Base-by-base conservation (phyloP, 2,113 vertebrate species). In the Osmerus eperlanus region DNA sequence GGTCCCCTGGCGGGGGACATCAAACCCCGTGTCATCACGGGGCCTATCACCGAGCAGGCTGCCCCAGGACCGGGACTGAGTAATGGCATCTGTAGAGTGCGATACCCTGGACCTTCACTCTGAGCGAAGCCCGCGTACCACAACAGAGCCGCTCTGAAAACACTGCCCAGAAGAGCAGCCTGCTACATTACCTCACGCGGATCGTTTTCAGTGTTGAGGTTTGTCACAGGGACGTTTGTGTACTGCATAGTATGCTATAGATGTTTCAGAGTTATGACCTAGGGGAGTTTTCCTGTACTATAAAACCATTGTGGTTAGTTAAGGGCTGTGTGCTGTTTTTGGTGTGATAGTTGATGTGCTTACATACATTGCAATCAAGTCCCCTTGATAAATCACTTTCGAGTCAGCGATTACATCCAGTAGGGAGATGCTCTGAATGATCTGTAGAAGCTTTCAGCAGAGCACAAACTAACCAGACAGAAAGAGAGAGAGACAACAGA, bases 51-150 rank as follows among this genome's bases (percentile, higher is more conserved):
- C 80, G 85, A 54, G 72, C 68, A 88, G 86, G 86, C 80, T 84
- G 85, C 70, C 73, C 73, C 78, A 60, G 80, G 81, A 85, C 78
- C 71, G 81, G 77, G 73, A 84, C 76, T 83, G 79, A 85, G 81
- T 87, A 88, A 88, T 86, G 84, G 84, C 75, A 83, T 85, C 83
- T 85, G 87, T 14, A 80, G 71, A 76, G 82, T 76, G 82, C 81
- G 81, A 90, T 87, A 88, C 86, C 87, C 84, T 1, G 36, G 32
- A 3, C 32, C 32, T 41, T 8, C 36, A 5, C 5, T 8, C 4
- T 6, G 85, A 83, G 79, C 21, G 21, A 23, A 23, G 21, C 21
- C 21, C 21, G 21, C 21, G 21, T 1, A 23, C 21, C 21, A 23
- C 21, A 68, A 23, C 60, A 62, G 78, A 77, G 56, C 51, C 67